Evolutionary conservation across 64 coral and sea anemone genomes (phyloP), one percentile per base, ranked within the genome.

Genomic region (Pocillopora verrucosa): DNA sequence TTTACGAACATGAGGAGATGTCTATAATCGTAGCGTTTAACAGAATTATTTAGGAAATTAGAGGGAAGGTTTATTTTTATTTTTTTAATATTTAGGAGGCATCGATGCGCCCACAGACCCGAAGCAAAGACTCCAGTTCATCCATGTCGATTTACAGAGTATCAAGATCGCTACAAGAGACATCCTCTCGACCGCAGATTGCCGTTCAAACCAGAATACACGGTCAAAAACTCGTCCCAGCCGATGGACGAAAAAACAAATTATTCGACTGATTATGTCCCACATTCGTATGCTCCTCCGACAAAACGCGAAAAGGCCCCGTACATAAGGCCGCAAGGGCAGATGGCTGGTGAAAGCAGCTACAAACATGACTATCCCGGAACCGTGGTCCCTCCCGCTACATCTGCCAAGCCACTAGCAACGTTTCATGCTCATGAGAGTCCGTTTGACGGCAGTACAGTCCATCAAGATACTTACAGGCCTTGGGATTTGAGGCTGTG

Each of bases 31-130:
- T 15, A 51, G 57, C 38, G 56, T 67, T 58, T 11, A 30, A 11
- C 12, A 24, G 51, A 77, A 67, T 69, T 67, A 15, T 67, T 6
- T 9, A 12, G 2, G 13, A 7, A 35, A 0, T 87, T 19, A 74
- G 2, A 20, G 30, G 65, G 15, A 13, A 56, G 34, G 9, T 78
- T 60, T 56, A 2, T 57, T 15, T 68, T 72, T n/a, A 56, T 1
- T 58, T 56, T 85, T 15, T 76, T 16, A 9, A 75, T 56, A 83
- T 93, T 58, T 72, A 99, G 97, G 94, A 91, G 97, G 75, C 97
- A 99, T 91, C 94, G 94, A 56, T 99, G 97, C 63, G 94, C 94
- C 60, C 97, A 99, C 86, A 92, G 79, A 67, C 97, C 97, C 59
- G 91, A 90, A 73, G 11, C 91, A 61, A 83, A 89, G 58, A 58